A percentile compares a stretch with the other conserved stretches of the same genome.
These are phyloP conservation scores for Miltochrista miniata DNA, from an alignment of 2,888 invertebrate species.

Conservation along the genomic window DNA sequence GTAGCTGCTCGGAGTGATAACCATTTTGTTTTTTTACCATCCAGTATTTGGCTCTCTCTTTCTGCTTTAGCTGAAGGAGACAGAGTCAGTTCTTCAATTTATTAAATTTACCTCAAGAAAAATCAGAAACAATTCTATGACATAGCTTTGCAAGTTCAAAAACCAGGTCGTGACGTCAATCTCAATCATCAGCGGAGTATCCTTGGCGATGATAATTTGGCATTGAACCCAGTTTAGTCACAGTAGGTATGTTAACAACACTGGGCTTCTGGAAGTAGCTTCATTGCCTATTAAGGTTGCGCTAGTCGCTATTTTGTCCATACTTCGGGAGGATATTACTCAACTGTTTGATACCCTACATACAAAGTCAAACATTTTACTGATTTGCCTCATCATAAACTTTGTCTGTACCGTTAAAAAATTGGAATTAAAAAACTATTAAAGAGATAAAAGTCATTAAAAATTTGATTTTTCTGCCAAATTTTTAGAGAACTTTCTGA, in stretches of 20 bases:
- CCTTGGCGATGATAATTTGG: constrained; percentile 25
- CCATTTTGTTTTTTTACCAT: constrained; percentile 42
- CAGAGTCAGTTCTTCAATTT: constrained; percentile 26
- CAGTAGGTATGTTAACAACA: constrained; percentile 3
- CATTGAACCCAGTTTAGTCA: constrained; percentile 29
- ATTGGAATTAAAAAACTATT: too few relatives aligned
- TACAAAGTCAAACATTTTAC: too few relatives aligned
- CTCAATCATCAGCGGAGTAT: constrained; percentile 26
- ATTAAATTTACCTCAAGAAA: constrained; percentile 35
- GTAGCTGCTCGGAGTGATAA: constrained; percentile 19
- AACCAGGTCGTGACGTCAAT: constrained; percentile 28
- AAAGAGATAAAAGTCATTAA: too few relatives aligned
- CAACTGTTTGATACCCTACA: too few relatives aligned
- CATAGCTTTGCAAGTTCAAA: constrained; percentile 35
- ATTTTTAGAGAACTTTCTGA: too few relatives aligned
- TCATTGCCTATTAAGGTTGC: constrained; percentile 25
- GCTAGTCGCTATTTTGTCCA: too few relatives aligned
- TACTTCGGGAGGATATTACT: too few relatives aligned
- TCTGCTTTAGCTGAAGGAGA: constrained; percentile 42
- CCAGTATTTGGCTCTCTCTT: constrained; percentile 40
- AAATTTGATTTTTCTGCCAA: too few relatives aligned
- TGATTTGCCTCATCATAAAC: too few relatives aligned
- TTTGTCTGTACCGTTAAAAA: too few relatives aligned
- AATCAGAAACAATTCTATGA: constrained; percentile 35
- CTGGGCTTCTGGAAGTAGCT: constrained; percentile 19